These are phyloP conservation scores for Crematogaster levior DNA, from an alignment of 2,888 invertebrate genomes.

Conservation along the genomic window DNA sequence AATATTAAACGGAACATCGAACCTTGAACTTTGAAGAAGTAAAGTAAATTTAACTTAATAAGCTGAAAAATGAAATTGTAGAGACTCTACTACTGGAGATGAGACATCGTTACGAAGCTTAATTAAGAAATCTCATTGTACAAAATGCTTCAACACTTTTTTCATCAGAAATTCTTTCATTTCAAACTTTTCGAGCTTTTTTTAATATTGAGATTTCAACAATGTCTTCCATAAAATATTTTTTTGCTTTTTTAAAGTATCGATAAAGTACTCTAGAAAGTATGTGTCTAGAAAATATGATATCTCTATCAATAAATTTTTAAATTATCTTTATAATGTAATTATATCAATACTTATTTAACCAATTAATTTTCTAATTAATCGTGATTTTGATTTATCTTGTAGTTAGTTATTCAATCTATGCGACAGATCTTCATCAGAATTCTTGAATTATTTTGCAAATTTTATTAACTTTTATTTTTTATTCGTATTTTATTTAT, in stretches of 20 bases:
- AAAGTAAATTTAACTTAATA: conserved; percentile 27
- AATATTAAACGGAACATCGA: conserved; percentile 24
- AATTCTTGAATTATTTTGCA: neutral
- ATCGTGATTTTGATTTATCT: conserved; percentile 3
- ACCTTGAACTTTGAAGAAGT: neutral
- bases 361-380: neutral
- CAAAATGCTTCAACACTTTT: neutral
- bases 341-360: conserved; percentile 25
- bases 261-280: neutral
- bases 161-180: neutral
- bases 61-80: neutral
- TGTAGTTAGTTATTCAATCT: neutral
- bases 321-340: neutral
- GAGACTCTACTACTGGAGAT: neutral
- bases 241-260: neutral
- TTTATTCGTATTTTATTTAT: neutral
- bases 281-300: too few species aligned
- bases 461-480: neutral
- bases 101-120: conserved; percentile 2
- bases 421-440: neutral
- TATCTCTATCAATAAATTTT: neutral
- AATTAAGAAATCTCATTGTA: neutral
- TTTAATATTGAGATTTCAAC: neutral
- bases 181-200: neutral
- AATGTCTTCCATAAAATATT: neutral